Evolutionary conservation across 2,113 vertebrate species (phyloP).

Genomic region (Natator depressus): DNA sequence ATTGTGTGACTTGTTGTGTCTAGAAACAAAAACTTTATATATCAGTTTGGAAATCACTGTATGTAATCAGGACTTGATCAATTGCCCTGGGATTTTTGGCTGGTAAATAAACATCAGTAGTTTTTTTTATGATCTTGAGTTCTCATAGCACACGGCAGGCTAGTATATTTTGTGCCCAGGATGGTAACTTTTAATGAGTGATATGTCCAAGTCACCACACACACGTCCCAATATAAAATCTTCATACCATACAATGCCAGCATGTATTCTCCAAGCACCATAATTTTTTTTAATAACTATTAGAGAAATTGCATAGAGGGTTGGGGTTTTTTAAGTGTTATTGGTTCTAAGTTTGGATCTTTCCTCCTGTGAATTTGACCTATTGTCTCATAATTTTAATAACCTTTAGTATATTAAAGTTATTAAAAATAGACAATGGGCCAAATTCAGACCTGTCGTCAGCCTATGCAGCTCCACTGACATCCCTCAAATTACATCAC

Average conservation of each 20-base stretch:
- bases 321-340: background rate
- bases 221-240: background rate
- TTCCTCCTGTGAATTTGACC: background rate
- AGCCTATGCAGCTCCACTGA: background rate
- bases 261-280: background rate
- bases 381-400: background rate
- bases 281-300: background rate
- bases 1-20: background rate
- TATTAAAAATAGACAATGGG: background rate
- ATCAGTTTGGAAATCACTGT: background rate
- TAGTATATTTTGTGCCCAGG: background rate
- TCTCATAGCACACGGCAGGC: background rate
- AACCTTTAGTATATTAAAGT: background rate
- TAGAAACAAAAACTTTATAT: background rate
- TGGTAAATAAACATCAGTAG: background rate
- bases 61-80: background rate
- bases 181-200: background rate
- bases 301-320: background rate
- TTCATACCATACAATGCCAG: background rate
- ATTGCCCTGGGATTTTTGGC: background rate
- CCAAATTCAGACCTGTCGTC: background rate
- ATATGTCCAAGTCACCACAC: background rate
- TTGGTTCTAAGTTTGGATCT: background rate
- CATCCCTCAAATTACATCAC: background rate
- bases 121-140: background rate